Conservation (phyloP, 1,140 invertebrate genomes). For the Mya arenaria region DNA sequence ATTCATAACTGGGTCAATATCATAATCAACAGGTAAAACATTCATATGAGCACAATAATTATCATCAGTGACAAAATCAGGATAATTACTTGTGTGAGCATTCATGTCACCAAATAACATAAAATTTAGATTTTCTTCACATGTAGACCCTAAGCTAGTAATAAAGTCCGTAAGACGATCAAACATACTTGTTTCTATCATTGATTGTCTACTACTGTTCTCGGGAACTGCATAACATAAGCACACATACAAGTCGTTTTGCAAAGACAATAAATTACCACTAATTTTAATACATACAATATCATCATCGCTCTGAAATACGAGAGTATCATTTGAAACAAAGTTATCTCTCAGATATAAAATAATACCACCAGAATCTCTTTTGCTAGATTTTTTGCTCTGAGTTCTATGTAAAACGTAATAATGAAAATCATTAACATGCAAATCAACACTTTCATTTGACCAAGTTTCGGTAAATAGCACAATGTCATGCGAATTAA, state of each 20-base stretch:
- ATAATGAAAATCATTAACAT: constrained; percentile 6
- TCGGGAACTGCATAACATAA: constrained; percentile 2
- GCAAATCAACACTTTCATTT: background rate
- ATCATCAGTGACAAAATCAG: constrained; percentile 1
- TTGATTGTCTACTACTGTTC: constrained; percentile 7
- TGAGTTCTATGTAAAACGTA: constrained; percentile 7
- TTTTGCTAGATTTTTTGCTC: background rate
- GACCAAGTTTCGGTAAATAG: constrained; percentile 25
- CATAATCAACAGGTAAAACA: background rate
- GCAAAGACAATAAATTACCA: background rate
- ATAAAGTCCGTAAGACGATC: background rate
- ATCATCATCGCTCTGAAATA: constrained; percentile 3
- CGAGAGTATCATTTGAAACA: constrained; percentile 10
- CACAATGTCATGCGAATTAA: background rate
- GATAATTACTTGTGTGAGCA: background rate
- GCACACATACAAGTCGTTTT: constrained; percentile 3
- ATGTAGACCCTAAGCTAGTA: background rate
- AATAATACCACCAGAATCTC: constrained; percentile 7
- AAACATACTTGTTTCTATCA: constrained; percentile 9
- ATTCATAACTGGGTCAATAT: background rate
- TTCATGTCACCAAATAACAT: background rate
- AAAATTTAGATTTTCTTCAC: constrained; percentile 1
- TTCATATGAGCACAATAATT: background rate
- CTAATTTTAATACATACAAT: constrained; percentile 2
- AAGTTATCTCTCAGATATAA: constrained; percentile 14